phyloP scores from a whole-genome alignment of 2,888 invertebrate genomes.

The Iphiclides podalirius region DNA sequence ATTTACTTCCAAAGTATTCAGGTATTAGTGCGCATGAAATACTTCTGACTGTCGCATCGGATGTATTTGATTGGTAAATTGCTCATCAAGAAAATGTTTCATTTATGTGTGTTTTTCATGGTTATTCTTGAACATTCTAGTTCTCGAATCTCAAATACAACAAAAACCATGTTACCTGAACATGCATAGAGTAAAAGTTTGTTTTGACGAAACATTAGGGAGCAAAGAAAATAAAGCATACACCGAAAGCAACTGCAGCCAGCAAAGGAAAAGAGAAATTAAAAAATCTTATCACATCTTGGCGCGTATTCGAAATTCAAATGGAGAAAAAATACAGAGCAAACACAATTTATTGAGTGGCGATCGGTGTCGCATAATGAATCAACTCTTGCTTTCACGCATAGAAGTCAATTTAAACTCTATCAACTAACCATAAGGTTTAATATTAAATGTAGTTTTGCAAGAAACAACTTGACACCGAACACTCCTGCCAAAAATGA shows the following conservation, averaged over 20 bases:
- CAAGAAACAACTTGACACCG: slow-evolving; percentile 6
- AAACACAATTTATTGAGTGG: slow-evolving; percentile 18
- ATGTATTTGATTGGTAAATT: no score
- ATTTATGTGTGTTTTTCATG: no score
- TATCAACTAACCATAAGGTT: slow-evolving; percentile 30
- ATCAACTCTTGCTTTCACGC: slow-evolving; percentile 30
- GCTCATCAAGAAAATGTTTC: no score
- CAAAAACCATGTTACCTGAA: no score
- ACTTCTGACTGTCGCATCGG: no score
- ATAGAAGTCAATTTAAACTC: slow-evolving; percentile 33
- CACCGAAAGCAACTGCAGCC: slow-evolving; percentile 7
- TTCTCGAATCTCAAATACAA: no score
- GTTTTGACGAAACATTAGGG: slow-evolving; percentile 8
- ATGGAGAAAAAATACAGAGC: slow-evolving; percentile 27
- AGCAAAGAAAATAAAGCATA: slow-evolving; percentile 16
- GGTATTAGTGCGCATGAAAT: no score
- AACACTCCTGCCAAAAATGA: slow-evolving; percentile 5
- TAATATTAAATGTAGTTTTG: slow-evolving; percentile 33
- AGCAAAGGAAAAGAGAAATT: slow-evolving; percentile 29
- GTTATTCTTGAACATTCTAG: no score
- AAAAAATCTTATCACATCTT: slow-evolving; percentile 52
- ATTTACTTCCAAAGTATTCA: no score
- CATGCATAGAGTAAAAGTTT: slow-evolving; percentile 23
- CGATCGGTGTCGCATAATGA: slow-evolving; percentile 46
- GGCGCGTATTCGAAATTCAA: slow-evolving; percentile 53